phyloP scores from a whole-genome alignment of 1,140 invertebrate genomes.

The Patella vulgata region DNA sequence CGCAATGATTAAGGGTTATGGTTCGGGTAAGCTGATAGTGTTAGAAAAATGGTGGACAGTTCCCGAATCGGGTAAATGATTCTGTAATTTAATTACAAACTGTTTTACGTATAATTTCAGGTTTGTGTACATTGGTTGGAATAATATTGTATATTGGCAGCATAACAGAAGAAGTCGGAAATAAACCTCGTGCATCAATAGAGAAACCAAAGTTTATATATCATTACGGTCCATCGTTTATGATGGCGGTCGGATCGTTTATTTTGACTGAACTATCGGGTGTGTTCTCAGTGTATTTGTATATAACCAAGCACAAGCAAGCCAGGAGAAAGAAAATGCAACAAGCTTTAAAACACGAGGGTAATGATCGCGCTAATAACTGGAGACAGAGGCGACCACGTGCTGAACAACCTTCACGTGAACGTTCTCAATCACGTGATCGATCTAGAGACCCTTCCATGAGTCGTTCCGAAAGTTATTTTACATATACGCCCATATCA shows the following conservation, averaged over 20 bases:
- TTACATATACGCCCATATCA: constrained; percentile 64
- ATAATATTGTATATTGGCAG: constrained; percentile 65
- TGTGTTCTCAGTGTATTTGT: constrained; percentile 65
- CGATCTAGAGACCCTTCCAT: constrained; percentile 59
- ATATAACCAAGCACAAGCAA: constrained; percentile 64
- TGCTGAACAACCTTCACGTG: constrained; percentile 43
- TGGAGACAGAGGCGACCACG: constrained; percentile 43
- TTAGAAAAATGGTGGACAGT: too few relatives aligned
- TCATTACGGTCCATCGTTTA: constrained; percentile 63
- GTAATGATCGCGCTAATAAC: constrained; percentile 42
- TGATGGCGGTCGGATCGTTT: constrained; percentile 64
- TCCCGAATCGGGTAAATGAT: too few relatives aligned
- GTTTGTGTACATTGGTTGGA: constrained; percentile 61
- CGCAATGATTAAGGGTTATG: too few relatives aligned
- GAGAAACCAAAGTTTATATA: constrained; percentile 59
- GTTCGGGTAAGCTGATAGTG: too few relatives aligned
- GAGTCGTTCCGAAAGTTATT: constrained; percentile 62
- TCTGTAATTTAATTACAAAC: too few relatives aligned
- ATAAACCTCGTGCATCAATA: constrained; percentile 55
- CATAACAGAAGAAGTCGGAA: constrained; percentile 65
- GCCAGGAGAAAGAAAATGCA: constrained; percentile 60
- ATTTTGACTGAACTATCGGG: constrained; percentile 62
- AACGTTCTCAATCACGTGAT: constrained; percentile 53
- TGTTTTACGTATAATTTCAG: too few relatives aligned
- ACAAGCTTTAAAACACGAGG: constrained; percentile 45